A percentile compares a stretch with the other conserved stretches of the same genome.
Conservation (phyloP, 2,113 vertebrate species). For the Mesocricetus auratus region DNA sequence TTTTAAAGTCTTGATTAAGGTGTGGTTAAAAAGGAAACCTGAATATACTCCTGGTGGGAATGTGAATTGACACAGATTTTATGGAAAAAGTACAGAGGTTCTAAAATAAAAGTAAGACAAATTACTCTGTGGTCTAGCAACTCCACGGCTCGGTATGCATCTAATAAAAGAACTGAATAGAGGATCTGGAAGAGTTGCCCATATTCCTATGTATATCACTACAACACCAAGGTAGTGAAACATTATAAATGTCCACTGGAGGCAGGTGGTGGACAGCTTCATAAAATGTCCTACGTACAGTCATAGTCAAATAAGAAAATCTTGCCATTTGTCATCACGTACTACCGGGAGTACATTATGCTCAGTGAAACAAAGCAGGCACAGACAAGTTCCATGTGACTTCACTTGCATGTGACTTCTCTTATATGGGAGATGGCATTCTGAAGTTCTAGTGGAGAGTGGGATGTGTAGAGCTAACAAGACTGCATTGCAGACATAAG, state of each 20-base stretch:
- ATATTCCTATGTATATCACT: not conserved
- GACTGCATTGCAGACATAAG: too few relatives aligned
- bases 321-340: not conserved
- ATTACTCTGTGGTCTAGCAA: not conserved
- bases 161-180: not conserved
- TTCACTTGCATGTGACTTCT: not conserved
- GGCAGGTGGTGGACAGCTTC: not conserved
- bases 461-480: not conserved
- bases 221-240: not conserved
- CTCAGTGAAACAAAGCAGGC: not conserved
- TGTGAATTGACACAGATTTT: not conserved
- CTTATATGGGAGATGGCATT: not conserved
- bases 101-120: not conserved
- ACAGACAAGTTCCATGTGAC: not conserved
- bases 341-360: not conserved
- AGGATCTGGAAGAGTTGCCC: not conserved
- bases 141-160: not conserved
- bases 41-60: not conserved
- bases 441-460: not conserved
- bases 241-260: not conserved
- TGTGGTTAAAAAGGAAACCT: not conserved
- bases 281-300: not conserved
- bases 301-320: not conserved
- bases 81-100: not conserved
- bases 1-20: not conserved